Conservation (phyloP, 2,797 vertebrate species). For the Ambastaia sidthimunki region DNA sequence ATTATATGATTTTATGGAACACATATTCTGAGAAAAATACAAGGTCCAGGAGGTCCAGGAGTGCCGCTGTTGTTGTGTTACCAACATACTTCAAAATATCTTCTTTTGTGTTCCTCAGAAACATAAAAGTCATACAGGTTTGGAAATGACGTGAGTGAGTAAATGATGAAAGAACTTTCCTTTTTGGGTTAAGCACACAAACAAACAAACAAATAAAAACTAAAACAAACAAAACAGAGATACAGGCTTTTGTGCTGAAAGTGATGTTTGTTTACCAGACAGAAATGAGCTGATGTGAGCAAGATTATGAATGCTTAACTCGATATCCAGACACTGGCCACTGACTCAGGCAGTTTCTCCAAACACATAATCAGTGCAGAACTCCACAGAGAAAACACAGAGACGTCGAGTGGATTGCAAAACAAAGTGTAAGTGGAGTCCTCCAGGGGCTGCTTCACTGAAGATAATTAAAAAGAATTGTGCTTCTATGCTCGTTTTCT, state of each 20-base stretch:
- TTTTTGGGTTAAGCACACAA: too few relatives aligned
- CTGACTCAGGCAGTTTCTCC: slow-evolving; percentile 23
- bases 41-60: too few relatives aligned
- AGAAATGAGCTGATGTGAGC: background rate
- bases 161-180: too few relatives aligned
- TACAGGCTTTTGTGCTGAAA: background rate
- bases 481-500: background rate
- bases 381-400: slow-evolving; percentile 21
- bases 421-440: slow-evolving; percentile 38
- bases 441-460: slow-evolving; percentile 29
- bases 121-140: too few relatives aligned
- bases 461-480: slow-evolving; percentile 44
- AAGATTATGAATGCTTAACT: slow-evolving; percentile 15
- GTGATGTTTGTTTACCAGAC: background rate
- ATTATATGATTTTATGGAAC: too few relatives aligned
- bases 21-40: too few relatives aligned
- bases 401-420: slow-evolving; percentile 28
- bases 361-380: slow-evolving; percentile 35
- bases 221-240: background rate
- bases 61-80: too few relatives aligned
- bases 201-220: background rate
- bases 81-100: too few relatives aligned
- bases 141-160: too few relatives aligned
- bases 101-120: too few relatives aligned
- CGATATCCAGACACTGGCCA: slow-evolving; percentile 28